phyloP scores from a whole-genome alignment of 1,140 invertebrate species.

The Drosophila sp. region DNA sequence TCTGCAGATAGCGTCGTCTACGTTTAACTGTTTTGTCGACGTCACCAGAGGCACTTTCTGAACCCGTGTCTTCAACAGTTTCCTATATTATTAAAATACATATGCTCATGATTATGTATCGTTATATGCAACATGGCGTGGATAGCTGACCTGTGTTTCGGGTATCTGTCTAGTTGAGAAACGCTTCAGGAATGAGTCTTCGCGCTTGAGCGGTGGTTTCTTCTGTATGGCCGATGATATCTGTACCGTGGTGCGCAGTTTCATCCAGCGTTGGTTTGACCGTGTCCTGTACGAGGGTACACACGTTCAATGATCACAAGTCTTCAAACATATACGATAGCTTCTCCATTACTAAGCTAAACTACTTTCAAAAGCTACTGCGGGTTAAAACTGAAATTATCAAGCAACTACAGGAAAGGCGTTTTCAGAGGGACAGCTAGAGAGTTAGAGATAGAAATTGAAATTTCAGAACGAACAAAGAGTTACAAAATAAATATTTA shows the following conservation, averaged over 20 bases:
- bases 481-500: not conserved
- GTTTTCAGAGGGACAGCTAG: not conserved
- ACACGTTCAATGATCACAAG: constrained; percentile 38
- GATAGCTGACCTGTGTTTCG: constrained; percentile 91
- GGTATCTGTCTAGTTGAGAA: constrained; percentile 96
- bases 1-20: constrained; percentile 87
- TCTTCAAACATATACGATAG: not conserved
- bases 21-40: constrained; percentile 87
- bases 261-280: constrained; percentile 97
- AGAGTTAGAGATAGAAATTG: not conserved
- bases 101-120: not conserved
- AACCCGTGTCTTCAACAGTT: constrained; percentile 88
- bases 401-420: constrained; percentile 39
- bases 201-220: constrained; percentile 92
- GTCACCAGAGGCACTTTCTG: constrained; percentile 88
- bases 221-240: constrained; percentile 94
- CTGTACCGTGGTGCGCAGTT: constrained; percentile 95
- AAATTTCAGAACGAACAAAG: constrained; percentile 3
- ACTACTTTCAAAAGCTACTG: constrained; percentile 36
- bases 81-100: constrained; percentile 49
- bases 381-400: constrained; percentile 27
- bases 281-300: constrained; percentile 88
- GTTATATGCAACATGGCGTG: too few relatives aligned
- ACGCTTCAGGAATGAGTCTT: constrained; percentile 97
- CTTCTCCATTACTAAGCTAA: constrained; percentile 12